A percentile compares a stretch with the other conserved stretches of the same genome.
These are phyloP conservation scores for Drosophila stalkeri DNA, from an alignment of 2,888 invertebrate species.

Conservation along the genomic window DNA sequence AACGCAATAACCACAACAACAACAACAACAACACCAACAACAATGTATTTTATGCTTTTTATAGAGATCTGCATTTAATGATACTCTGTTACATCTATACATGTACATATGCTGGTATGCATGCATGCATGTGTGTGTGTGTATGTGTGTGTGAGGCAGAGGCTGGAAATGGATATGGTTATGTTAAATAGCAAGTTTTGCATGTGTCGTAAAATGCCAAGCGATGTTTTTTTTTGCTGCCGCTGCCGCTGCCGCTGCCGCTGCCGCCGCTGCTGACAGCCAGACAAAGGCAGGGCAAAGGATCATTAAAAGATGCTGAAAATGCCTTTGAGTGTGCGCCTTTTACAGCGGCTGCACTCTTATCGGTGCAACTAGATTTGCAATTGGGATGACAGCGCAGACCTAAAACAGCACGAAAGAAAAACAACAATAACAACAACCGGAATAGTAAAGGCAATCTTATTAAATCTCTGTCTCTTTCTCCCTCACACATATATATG, in stretches of 20 bases:
- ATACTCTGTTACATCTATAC: constrained; percentile 52
- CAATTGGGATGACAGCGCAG: constrained; percentile 22
- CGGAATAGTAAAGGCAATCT: constrained; percentile 3
- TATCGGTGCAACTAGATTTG: constrained; percentile 34
- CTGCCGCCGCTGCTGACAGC: constrained; percentile 13
- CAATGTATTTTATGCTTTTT: constrained; percentile 56
- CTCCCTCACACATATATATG: background rate
- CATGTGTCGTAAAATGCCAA: constrained; percentile 59
- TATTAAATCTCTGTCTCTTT: constrained; percentile 21
- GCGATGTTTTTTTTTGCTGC: constrained; percentile 23
- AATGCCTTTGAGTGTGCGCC: constrained; percentile 31
- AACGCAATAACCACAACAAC: constrained; percentile 45
- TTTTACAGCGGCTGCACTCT: constrained; percentile 16
- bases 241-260: constrained; percentile 14
- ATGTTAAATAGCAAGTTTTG: constrained; percentile 68
- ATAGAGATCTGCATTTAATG: constrained; percentile 79
- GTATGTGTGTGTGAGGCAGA: constrained; percentile 45
- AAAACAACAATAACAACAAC: background rate
- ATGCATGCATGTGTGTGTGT: constrained; percentile 10
- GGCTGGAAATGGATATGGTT: constrained; percentile 66
- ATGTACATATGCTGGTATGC: constrained; percentile 4
- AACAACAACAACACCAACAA: constrained; percentile 18
- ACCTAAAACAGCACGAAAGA: background rate
- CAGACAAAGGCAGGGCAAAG: constrained; percentile 50
- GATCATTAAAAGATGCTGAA: constrained; percentile 52